A percentile compares a stretch with the other conserved stretches of the same genome.
phyloP scores from a whole-genome alignment of 2,797 vertebrate species.

The Sebastes itinus region DNA sequence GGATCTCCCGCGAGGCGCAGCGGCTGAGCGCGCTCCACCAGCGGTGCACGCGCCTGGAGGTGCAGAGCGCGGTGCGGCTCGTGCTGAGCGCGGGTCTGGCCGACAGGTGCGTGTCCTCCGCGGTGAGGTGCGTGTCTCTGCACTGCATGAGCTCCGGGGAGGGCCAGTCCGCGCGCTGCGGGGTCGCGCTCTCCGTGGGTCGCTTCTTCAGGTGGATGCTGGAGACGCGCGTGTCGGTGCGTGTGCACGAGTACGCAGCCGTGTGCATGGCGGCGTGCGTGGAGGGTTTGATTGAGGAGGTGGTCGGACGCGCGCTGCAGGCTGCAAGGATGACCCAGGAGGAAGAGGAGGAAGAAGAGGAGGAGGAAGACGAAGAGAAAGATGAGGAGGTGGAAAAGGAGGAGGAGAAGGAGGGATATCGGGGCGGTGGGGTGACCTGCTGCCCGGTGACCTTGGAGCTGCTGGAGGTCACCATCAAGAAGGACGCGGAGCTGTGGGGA shows the following conservation, averaged over 20 bases:
- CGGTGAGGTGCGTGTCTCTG: constrained; percentile 88
- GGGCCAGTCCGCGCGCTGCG: constrained; percentile 89
- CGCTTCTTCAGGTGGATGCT: constrained; percentile 98
- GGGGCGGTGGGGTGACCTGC: no score
- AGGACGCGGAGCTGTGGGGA: constrained; percentile 92
- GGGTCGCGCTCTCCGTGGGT: constrained; percentile 89
- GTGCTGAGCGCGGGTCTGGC: constrained; percentile 90
- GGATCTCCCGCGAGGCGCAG: constrained; percentile 92
- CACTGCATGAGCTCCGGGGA: constrained; percentile 94
- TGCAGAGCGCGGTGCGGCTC: constrained; percentile 90
- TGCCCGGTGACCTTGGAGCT: constrained; percentile 80
- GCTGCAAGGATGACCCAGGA: constrained; percentile 67
- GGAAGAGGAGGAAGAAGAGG: neutral
- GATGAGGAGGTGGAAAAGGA: neutral
- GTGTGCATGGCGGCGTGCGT: constrained; percentile 89
- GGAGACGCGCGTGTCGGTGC: constrained; percentile 92
- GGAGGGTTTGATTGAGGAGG: constrained; percentile 90
- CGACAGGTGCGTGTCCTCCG: constrained; percentile 86
- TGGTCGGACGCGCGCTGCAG: constrained; percentile 81
- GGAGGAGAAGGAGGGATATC: no score
- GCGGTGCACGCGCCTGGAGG: constrained; percentile 92
- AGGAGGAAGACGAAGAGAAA: neutral
- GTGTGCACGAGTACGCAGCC: constrained; percentile 92
- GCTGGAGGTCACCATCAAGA: constrained; percentile 88
- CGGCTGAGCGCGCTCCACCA: constrained; percentile 90